Evolutionary conservation across 2,113 vertebrate species (phyloP).

Genomic region (Seriola quinqueradiata): DNA sequence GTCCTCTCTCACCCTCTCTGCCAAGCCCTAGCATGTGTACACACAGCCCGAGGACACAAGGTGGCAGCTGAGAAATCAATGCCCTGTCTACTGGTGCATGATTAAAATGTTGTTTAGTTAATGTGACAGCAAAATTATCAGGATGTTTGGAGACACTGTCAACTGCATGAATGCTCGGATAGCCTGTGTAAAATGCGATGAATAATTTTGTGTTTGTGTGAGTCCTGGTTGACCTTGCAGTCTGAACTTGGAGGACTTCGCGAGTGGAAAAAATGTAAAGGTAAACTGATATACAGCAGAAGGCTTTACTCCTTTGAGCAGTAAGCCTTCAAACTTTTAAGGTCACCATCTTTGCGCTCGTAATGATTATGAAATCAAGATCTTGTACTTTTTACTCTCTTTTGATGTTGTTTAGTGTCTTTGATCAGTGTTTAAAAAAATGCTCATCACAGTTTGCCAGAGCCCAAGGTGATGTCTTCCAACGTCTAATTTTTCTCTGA

Average conservation of each 20-base stretch:
- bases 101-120: constrained; percentile 61
- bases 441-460: neutral
- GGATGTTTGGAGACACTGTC: constrained; percentile 31
- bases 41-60: constrained; percentile 5
- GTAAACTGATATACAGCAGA: constrained; percentile 70
- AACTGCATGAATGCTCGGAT: constrained; percentile 18
- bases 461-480: neutral
- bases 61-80: constrained; percentile 50
- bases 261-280: constrained; percentile 45
- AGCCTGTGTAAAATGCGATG: neutral
- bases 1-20: constrained; percentile 51
- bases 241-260: constrained; percentile 26
- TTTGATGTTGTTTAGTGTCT: neutral
- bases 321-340: constrained; percentile 30
- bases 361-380: neutral
- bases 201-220: constrained; percentile 1
- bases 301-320: constrained; percentile 52
- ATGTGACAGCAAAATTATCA: constrained; percentile 66
- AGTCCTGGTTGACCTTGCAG: constrained; percentile 23
- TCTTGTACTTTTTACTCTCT: neutral
- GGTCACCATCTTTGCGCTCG: constrained; percentile 13
- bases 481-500: neutral
- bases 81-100: constrained; percentile 24
- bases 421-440: neutral
- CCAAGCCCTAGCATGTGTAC: constrained; percentile 43